Evolutionary conservation across 1,140 invertebrate genomes (phyloP), one percentile per base, ranked within the genome.

Genomic region (Gonioctena quinquepunctata): DNA sequence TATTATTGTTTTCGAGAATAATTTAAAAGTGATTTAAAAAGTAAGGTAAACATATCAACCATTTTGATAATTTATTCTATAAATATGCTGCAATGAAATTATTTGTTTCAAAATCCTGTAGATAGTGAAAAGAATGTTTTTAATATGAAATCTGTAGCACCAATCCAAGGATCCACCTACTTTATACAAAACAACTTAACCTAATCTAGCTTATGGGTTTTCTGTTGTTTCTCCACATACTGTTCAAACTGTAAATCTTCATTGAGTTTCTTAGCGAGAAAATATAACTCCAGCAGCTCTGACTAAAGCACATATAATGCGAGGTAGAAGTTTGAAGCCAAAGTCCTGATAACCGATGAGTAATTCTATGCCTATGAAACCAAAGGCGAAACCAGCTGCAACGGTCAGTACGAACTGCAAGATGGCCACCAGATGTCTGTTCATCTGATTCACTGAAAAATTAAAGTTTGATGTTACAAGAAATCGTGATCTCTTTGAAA

Each of bases 261-360:
- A 79, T 90, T 92, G 3, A 94, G 80, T 81, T 93, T 93, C 77
- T 93, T 92, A 4, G 92, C 92, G 42, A 96, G 83, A 80, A 95
- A 95, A 82, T 95, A 96, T 77, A 96, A 91, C 87, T 96, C 94
- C 8, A 94, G 94, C 22, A 1, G 92, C 93, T 65, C 95, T 90
- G 13, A 92, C 87, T 18, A 95, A 82, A 0, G 92, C 90, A 80
- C 89, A 91, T 81, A 94, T 92, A 57, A 95, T 91, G 28, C 93
- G 94, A 19, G 94, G 82, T 3, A 95, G 81, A 8, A 95, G 84
- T 71, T 92, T 86, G 71, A 94, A 92, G 22, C 93, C 93, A 83
- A 95, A 93, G 67, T 95, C 93, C 65, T 94, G 82, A 67, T 86
- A 84, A 0, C 92, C 93, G 26, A 93, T 78, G 79, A 94, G 89